These are phyloP conservation scores for Azemiops feae DNA, from an alignment of 2,113 vertebrate genomes.

Conservation along the genomic window DNA sequence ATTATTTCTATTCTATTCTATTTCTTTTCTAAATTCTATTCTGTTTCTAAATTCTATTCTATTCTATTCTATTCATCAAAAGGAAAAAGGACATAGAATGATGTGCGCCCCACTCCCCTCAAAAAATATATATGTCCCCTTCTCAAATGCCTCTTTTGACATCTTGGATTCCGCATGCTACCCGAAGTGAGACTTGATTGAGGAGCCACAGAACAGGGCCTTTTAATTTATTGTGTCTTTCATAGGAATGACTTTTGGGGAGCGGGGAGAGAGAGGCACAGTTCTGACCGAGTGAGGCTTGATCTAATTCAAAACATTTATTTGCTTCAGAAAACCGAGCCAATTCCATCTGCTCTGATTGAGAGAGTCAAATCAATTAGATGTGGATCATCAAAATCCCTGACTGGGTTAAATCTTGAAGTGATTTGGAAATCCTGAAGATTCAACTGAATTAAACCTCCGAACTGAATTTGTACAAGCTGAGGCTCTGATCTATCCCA, in stretches of 20 bases:
- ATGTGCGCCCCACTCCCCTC: not conserved
- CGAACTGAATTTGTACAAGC: not conserved
- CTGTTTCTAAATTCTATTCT: no score
- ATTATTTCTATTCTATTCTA: no score
- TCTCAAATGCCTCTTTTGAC: not conserved
- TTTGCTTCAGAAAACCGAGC: not conserved
- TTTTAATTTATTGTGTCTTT: not conserved
- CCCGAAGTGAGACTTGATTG: not conserved
- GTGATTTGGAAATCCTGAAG: not conserved
- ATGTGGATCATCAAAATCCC: not conserved
- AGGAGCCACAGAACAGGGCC: not conserved
- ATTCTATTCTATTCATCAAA: not conserved
- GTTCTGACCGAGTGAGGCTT: not conserved
- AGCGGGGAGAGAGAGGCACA: not conserved
- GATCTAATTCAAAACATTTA: not conserved
- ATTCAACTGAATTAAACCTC: not conserved
- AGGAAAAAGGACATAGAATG: not conserved
- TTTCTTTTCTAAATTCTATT: no score
- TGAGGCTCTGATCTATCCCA: not conserved
- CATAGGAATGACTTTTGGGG: not conserved
- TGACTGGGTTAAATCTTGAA: not conserved
- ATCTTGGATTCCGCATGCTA: not conserved
- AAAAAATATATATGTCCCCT: not conserved
- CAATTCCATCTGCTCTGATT: not conserved
- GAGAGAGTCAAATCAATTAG: not conserved